Base-by-base conservation (phyloP, 1,140 invertebrate genomes). In the Eupristina koningsbergeri region DNA sequence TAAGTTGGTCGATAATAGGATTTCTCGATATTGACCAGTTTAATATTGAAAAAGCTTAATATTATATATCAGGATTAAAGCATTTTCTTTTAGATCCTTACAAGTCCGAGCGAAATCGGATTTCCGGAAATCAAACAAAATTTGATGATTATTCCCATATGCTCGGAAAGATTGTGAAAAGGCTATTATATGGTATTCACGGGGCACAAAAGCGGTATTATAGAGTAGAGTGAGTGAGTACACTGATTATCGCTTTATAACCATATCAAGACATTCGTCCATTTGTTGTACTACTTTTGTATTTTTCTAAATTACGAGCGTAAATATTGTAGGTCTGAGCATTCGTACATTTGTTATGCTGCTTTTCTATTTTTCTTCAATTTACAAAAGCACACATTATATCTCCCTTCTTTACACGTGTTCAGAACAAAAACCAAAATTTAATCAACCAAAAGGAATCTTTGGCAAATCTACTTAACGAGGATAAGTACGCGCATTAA, bases 111-210 rank as follows among this genome's bases (percentile, higher is more conserved):
- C 29, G 5, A 69, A 73, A 73, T 73, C 69, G 34, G 39, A 73
- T 61, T 73, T 73, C 50, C 50, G 36, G 45, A 41, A 50, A 81
- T 81, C 53, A 80, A 80, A 80, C 47, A 41, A 26, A 81, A 58
- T 47, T 47, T 73, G 45, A 73, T 31, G 22, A 61, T 74, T 73
- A 81, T 81, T 29, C 34, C 80, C 69, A 39, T 39, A 71, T 69
- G 69, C 63, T 80, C 22, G 19, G 29, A 47, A 80, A 69, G 39
- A 67, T 77, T n/a, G n/a, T 64, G 76, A 78, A 64, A 77, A 78
- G 61, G n/a, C 34, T 19, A 39, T 78, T 41, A 26, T 61, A 41
- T 5, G 36, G 50, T 41, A 79, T 64, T 79, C 63, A 79, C 36
- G 63, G 31, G 29, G 39, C 77, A 80, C 31, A 80, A 71, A 71